These are phyloP conservation scores for Magallana nippona DNA, from an alignment of 2,888 invertebrate genomes.

Conservation along the genomic window DNA sequence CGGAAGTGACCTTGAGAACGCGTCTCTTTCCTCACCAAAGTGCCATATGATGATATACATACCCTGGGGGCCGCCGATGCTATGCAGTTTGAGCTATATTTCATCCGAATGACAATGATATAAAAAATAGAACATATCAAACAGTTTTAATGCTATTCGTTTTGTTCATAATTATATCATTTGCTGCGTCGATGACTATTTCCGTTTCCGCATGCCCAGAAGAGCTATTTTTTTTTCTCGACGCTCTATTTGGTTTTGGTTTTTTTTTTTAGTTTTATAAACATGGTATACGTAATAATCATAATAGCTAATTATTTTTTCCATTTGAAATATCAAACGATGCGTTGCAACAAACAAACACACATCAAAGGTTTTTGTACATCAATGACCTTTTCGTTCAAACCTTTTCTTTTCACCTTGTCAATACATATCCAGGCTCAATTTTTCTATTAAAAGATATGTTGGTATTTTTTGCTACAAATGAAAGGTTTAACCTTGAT, in stretches of 20 bases:
- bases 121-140: constrained; percentile 27
- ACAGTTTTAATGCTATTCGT: constrained; percentile 24
- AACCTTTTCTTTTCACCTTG: no score
- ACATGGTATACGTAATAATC: no score
- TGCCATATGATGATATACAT: constrained; percentile 22
- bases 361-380: no score
- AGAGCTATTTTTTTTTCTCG: background rate
- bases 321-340: no score
- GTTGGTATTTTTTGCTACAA: no score
- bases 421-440: no score
- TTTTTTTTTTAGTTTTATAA: background rate
- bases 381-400: no score
- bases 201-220: constrained; percentile 29
- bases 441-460: no score
- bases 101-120: constrained; percentile 24
- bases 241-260: background rate
- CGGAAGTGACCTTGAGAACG: constrained; percentile 4
- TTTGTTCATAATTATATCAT: constrained; percentile 35
- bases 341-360: no score
- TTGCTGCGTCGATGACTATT: constrained; percentile 24
- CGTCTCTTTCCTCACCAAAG: constrained; percentile 21
- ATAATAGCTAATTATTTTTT: no score
- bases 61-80: background rate
- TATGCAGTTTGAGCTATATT: constrained; percentile 13
- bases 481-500: no score